These are phyloP conservation scores for Aporrectodea caliginosa DNA, from an alignment of 1,140 invertebrate genomes.

Conservation along the genomic window DNA sequence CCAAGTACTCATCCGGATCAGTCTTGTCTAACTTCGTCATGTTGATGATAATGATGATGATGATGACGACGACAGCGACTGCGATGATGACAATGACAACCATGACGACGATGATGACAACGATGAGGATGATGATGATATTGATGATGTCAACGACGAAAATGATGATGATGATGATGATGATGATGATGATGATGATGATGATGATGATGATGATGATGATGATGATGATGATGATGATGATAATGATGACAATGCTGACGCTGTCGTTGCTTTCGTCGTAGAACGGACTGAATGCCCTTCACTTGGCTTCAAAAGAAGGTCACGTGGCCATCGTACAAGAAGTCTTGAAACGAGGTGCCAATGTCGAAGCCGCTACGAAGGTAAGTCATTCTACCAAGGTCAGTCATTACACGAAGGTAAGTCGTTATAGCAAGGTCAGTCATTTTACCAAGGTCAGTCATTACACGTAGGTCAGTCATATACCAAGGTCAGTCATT, in stretches of 20 bases:
- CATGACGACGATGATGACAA: not conserved
- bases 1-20: not conserved
- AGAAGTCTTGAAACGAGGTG: slow-evolving; percentile 83
- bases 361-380: slow-evolving; percentile 70
- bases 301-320: slow-evolving; percentile 95
- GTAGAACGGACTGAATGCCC: slow-evolving; percentile 76
- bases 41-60: not conserved
- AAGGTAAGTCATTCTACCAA: slow-evolving; percentile 37
- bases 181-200: not conserved
- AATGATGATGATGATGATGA: not conserved
- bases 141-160: too few relatives aligned
- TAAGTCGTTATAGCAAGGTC: not conserved
- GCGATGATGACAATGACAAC: not conserved
- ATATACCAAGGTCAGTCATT: slow-evolving; percentile 42
- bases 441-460: slow-evolving; percentile 50
- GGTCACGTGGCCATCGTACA: slow-evolving; percentile 88
- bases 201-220: not conserved
- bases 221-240: not conserved
- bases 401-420: too few relatives aligned
- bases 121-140: not conserved
- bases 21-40: not conserved
- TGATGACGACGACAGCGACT: not conserved
- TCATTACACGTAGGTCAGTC: too few relatives aligned
- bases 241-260: not conserved
- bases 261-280: slow-evolving; percentile 2